phyloP scores from a whole-genome alignment of 2,888 invertebrate species.

The Formica aserva region DNA sequence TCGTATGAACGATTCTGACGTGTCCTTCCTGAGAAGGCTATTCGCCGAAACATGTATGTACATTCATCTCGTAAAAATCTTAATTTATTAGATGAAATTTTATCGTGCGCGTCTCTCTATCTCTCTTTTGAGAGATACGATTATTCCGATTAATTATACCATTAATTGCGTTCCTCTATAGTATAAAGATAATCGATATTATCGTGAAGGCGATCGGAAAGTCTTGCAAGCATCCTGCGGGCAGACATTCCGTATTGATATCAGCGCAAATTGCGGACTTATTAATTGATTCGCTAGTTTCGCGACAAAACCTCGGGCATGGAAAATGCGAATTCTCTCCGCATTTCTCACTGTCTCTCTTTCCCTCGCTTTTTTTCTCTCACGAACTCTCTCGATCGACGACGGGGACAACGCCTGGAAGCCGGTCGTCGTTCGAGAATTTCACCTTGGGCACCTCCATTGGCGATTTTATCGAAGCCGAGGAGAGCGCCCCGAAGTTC shows the following conservation, averaged over 20 bases:
- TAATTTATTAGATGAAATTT: constrained; percentile 33
- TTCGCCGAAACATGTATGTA: not conserved
- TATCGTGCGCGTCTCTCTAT: not conserved
- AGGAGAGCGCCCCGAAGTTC: constrained; percentile 58
- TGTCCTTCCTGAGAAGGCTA: constrained; percentile 29
- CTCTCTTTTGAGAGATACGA: not conserved
- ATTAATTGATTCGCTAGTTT: constrained; percentile 70
- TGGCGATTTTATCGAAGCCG: constrained; percentile 72
- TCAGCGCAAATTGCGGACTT: constrained; percentile 47
- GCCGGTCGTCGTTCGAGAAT: constrained; percentile 61
- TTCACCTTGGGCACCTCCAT: constrained; percentile 64
- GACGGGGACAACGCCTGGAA: constrained; percentile 35
- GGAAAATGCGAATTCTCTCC: constrained; percentile 71
- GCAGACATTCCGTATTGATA: constrained; percentile 10
- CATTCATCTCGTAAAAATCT: constrained; percentile 9
- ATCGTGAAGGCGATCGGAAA: constrained; percentile 6
- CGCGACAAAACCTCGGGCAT: constrained; percentile 70
- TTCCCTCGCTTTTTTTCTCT: constrained; percentile 39
- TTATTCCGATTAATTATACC: not conserved
- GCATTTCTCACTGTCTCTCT: constrained; percentile 57
- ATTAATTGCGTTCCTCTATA: constrained; percentile 13
- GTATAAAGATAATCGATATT: constrained; percentile 25
- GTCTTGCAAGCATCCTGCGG: not conserved
- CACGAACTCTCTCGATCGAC: constrained; percentile 32
- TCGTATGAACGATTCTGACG: constrained; percentile 1